Percentiles rank a stretch among this genome's conserved stretches.
Conservation (phyloP, 2,113 vertebrate genomes). For the Chionodraco myersi region DNA sequence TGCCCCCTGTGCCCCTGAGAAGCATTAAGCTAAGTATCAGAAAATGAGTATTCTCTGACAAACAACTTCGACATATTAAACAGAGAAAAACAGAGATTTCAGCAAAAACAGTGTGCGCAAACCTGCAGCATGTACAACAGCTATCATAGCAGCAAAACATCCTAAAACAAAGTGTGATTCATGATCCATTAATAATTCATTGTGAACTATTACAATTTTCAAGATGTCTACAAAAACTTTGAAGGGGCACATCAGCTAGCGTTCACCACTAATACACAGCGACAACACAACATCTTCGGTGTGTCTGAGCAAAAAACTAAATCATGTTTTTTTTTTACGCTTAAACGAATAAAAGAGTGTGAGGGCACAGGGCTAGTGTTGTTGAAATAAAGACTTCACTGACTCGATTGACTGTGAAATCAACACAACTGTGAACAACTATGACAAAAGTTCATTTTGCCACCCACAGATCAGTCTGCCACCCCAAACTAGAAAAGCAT, state of each 20-base stretch:
- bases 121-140: not conserved
- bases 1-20: not conserved
- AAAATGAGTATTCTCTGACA: not conserved
- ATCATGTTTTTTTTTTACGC: conserved; percentile 8
- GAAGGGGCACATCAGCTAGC: not conserved
- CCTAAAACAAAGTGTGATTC: conserved; percentile 16
- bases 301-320: conserved; percentile 9
- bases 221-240: not conserved
- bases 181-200: conserved; percentile 31
- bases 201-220: not conserved
- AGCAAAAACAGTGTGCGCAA: not conserved
- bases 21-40: not conserved
- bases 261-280: not conserved
- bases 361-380: not conserved
- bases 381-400: conserved; percentile 32
- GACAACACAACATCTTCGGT: not conserved
- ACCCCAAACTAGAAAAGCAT: conserved; percentile 12
- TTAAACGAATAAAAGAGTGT: conserved; percentile 15
- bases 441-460: conserved; percentile 31
- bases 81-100: not conserved
- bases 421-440: conserved; percentile 25
- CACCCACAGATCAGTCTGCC: conserved; percentile 18
- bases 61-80: conserved; percentile 8
- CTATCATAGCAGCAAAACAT: not conserved
- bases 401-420: conserved; percentile 31